Conservation (phyloP, 2,888 invertebrate species). For the Synergus itoensis region DNA sequence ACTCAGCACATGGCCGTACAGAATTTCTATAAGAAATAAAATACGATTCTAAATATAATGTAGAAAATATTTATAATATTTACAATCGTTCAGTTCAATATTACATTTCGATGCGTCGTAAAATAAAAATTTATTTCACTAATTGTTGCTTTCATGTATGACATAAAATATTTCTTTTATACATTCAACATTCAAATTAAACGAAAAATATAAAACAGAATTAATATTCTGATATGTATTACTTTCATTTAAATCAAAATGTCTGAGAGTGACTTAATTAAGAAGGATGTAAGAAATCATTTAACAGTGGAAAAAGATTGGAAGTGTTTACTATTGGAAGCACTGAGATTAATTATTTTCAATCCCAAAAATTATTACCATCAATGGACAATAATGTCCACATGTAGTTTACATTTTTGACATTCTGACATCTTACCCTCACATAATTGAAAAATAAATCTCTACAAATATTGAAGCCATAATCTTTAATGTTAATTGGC, state of each 20-base stretch:
- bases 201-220: neutral
- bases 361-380: neutral
- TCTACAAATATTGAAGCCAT: neutral
- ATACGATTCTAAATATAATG: neutral
- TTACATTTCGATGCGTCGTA: neutral
- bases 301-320: neutral
- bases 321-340: neutral
- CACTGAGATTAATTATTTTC: neutral
- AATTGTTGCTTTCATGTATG: neutral
- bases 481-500: neutral
- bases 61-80: neutral
- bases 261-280: neutral
- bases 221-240: neutral
- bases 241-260: neutral
- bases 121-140: neutral
- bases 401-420: neutral
- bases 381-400: neutral
- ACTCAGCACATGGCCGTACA: neutral
- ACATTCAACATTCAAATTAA: neutral
- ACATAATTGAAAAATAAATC: neutral
- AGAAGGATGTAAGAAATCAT: neutral
- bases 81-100: neutral
- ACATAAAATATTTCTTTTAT: neutral
- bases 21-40: neutral
- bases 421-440: neutral